phyloP scores from a whole-genome alignment of 2,888 invertebrate species.

The Pristionchus fissidentatus region DNA sequence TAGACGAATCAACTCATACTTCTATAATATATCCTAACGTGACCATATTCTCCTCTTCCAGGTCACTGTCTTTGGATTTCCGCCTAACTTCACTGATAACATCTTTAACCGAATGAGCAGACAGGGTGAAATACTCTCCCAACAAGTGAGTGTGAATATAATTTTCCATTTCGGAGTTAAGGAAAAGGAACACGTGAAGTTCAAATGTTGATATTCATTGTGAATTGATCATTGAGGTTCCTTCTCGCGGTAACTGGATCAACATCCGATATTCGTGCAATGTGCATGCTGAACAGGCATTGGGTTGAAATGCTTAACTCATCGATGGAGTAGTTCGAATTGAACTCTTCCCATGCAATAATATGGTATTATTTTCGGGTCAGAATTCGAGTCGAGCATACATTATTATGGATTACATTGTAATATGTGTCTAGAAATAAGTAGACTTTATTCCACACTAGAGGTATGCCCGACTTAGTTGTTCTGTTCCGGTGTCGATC shows the following conservation, averaged over 20 bases:
- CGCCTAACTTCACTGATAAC: conserved; percentile 57
- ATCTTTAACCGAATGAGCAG: conserved; percentile 66
- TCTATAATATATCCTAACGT: too few species aligned
- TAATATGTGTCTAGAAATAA: too few species aligned
- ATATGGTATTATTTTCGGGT: too few species aligned
- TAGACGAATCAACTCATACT: conserved; percentile 49
- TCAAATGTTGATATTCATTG: background rate
- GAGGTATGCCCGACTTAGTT: too few species aligned
- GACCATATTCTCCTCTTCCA: background rate
- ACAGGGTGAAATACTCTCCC: conserved; percentile 70
- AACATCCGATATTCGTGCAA: conserved; percentile 85
- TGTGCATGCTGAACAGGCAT: conserved; percentile 89
- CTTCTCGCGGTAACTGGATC: conserved; percentile 89
- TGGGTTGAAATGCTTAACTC: conserved; percentile 87
- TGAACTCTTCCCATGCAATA: conserved; percentile 88
- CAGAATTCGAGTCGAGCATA: too few species aligned
- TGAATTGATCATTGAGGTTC: conserved; percentile 76
- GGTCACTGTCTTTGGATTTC: conserved; percentile 72
- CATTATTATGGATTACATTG: too few species aligned
- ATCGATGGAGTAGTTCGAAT: conserved; percentile 90
- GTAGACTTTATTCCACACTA: too few species aligned
- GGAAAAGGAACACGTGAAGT: too few species aligned
- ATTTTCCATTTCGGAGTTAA: background rate
- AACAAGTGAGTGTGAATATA: conserved; percentile 60
- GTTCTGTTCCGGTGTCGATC: too few species aligned